Evolutionary conservation across 2,113 vertebrate species (phyloP), one percentile per base, ranked within the genome.

Genomic region (Neodontobutis hainanensis): DNA sequence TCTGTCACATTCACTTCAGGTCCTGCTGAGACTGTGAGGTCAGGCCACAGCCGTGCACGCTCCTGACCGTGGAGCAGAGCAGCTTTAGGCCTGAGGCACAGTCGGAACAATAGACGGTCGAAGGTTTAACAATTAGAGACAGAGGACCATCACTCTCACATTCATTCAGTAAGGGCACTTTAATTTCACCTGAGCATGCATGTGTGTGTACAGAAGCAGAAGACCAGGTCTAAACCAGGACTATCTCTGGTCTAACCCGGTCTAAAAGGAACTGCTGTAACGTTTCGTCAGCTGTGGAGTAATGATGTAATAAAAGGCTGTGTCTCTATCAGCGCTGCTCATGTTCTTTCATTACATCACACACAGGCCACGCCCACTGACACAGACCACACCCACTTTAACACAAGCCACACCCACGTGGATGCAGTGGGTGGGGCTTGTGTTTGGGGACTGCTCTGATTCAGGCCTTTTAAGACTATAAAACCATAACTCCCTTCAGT

Each of bases 301-400:
- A 9, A 49, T 58, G 47, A 73, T 59, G 70, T 45, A 52, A 65
- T 36, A 59, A n/a, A 45, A 36, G 46, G 50, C 32, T 42, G 48
- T 32, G 8, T 57, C 6, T 77, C 59, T 73, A 65, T 78, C 75
- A 72, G 80, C 50, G 5, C 47, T 14, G 4, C 55, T 79, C 78
- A 84, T 68, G 73, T 84, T 77, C 76, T 53, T 47, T 40, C 61
- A 68, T 75, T 75, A 80, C 66, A 69, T 61, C 52, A 36, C 2
- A 40, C 48, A 48, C 15, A 44, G 12, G 34, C 16, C 32, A 47
- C 55, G 34, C 27, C 38, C 70, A 82, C 82, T 75, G 47, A 4
- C 3, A 84, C 78, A 49, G 61, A 42, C 72, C 53, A 65, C 85
- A 10, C 85, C 82, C 69, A 1, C 42, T 68, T 83, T 76, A 80